Evolutionary conservation across 2,888 invertebrate genomes (phyloP), one percentile per base, ranked within the genome.

Genomic region (Cabera pusaria): DNA sequence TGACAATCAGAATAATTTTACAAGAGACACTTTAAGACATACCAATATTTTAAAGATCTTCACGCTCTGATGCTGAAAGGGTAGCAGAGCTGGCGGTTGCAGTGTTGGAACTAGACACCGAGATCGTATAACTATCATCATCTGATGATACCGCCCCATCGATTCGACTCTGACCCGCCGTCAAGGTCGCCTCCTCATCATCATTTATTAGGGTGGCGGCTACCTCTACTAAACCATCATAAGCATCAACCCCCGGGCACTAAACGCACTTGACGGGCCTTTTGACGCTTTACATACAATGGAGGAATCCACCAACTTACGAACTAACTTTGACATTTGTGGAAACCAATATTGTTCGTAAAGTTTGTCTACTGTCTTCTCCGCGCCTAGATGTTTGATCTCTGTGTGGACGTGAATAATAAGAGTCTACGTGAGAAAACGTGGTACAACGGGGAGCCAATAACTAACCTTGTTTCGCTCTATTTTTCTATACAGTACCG

Each of bases 301-400:
- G n/a, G n/a, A n/a, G 1, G 51, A 44, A 1, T 58, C 54, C 0
- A 59, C 27, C 35, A 55, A 60, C 24, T 49, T 53, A 0, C 37
- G 20, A 0, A 59, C 59, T 3, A 11, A 26, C 5, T 52, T 48
- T 0, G 52, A 21, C 59, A 60, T 59, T 4, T 52, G 12, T 0
- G 49, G 55, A 9, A 64, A 64, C 63, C 59, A 59, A 19, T 53
- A 59, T 2, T 38, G 49, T 1, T 57, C 53, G 6, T 56, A 58
- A 0, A 58, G 4, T 18, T 63, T 60, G 14, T 60, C 53, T 8
- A 56, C 36, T 0, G 59, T 59, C 27, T 63, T 63, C 1, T 60
- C 59, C 0, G 1, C 1, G 0, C 63, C 59, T 1, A 63, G 26
- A 32, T 59, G 63, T 20, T 49, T 26, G 1, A 59, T 36, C 28